These are phyloP conservation scores for Spialia ferax DNA, from an alignment of 2,888 invertebrate species.

Conservation along the genomic window DNA sequence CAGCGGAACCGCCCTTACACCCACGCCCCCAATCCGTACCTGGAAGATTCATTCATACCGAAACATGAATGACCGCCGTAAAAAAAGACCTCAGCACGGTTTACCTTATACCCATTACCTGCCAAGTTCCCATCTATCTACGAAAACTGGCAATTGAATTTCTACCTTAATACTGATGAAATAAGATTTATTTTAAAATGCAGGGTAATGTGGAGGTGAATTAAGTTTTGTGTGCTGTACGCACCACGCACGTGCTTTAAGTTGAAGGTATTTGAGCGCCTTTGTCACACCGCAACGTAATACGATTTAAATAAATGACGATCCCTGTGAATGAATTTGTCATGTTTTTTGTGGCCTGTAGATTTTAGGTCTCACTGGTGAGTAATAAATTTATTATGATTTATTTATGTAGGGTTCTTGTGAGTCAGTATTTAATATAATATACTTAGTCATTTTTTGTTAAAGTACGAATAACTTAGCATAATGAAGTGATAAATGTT, in stretches of 20 bases:
- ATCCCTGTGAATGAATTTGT: slow-evolving; percentile 35
- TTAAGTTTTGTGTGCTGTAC: slow-evolving; percentile 8
- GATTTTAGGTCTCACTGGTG: background rate
- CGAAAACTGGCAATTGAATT: background rate
- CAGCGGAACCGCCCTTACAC: slow-evolving; percentile 57
- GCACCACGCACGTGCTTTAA: slow-evolving; percentile 42
- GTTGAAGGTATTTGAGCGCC: slow-evolving; percentile 29
- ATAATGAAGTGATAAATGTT: too few species aligned
- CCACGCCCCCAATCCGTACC: slow-evolving; percentile 53
- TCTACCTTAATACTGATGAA: background rate
- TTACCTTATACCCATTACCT: slow-evolving; percentile 20
- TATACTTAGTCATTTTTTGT: too few species aligned
- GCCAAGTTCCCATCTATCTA: background rate
- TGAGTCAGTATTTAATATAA: background rate
- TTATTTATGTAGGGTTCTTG: background rate
- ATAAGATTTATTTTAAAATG: slow-evolving; percentile 26
- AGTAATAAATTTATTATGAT: slow-evolving; percentile 1
- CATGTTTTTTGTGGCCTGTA: slow-evolving; percentile 31
- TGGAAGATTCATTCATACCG: slow-evolving; percentile 73
- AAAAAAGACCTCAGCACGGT: slow-evolving; percentile 30
- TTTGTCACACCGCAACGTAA: slow-evolving; percentile 46
- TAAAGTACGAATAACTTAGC: too few species aligned
- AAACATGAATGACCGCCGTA: slow-evolving; percentile 69
- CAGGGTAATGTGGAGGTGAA: background rate
- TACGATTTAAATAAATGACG: slow-evolving; percentile 44